Evolutionary conservation across 2,888 invertebrate genomes (phyloP).

Genomic region (Oligia fasciuncula): DNA sequence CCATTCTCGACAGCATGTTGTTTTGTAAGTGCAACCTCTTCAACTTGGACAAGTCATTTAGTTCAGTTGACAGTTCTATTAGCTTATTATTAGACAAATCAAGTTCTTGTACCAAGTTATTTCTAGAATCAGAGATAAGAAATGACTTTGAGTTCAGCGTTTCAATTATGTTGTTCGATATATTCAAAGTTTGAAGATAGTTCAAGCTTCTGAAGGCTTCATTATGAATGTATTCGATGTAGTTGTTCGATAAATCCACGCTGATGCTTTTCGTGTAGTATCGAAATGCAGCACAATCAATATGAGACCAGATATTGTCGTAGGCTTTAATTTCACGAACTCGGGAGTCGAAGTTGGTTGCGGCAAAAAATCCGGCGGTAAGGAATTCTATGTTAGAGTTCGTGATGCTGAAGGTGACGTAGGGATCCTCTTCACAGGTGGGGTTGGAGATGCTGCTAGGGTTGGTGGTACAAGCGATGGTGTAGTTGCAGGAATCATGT

Average conservation of each 20-base stretch:
- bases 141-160: conserved; percentile 71
- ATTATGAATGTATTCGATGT: conserved; percentile 72
- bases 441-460: conserved; percentile 72
- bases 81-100: conserved; percentile 80
- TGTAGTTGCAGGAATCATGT: conserved; percentile 72
- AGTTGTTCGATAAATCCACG: conserved; percentile 76
- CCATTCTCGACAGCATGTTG: conserved; percentile 73
- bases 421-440: conserved; percentile 69
- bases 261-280: conserved; percentile 73
- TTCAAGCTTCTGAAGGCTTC: conserved; percentile 75
- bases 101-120: conserved; percentile 66
- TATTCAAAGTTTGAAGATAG: conserved; percentile 71
- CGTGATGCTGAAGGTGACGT: conserved; percentile 76
- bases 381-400: conserved; percentile 67
- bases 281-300: conserved; percentile 72
- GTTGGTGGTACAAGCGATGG: conserved; percentile 71
- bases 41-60: conserved; percentile 71
- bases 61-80: conserved; percentile 67
- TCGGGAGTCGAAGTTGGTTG: conserved; percentile 83
- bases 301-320: conserved; percentile 73
- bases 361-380: conserved; percentile 76
- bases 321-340: conserved; percentile 75
- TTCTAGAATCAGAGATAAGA: conserved; percentile 63
- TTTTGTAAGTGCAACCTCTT: conserved; percentile 74
- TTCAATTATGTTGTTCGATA: conserved; percentile 78